These are phyloP conservation scores for Nyctibius bracteatus DNA, from an alignment of 2,113 vertebrate species.

Conservation along the genomic window DNA sequence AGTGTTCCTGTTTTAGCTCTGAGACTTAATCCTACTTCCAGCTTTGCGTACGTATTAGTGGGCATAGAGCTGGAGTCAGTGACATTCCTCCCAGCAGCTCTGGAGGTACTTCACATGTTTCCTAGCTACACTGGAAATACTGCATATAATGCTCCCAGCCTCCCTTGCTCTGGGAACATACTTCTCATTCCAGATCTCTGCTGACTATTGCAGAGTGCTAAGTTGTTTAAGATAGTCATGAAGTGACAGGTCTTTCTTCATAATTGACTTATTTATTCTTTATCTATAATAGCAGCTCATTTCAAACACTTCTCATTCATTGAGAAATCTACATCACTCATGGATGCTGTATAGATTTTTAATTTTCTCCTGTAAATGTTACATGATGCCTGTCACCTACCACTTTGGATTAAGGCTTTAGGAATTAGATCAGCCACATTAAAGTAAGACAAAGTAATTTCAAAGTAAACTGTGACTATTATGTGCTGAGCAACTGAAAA, in stretches of 20 bases:
- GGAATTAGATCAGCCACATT: constrained; percentile 32
- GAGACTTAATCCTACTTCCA: background rate
- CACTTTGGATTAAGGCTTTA: background rate
- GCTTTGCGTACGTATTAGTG: background rate
- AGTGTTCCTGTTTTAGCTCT: background rate
- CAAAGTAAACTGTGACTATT: background rate
- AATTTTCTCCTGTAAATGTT: constrained; percentile 29
- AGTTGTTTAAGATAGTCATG: background rate
- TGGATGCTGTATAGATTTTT: background rate
- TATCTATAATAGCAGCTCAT: background rate
- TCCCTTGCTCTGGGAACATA: background rate
- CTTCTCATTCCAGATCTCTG: background rate
- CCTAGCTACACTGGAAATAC: background rate
- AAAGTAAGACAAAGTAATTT: constrained; percentile 43
- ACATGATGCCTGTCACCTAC: background rate
- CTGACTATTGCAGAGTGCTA: background rate
- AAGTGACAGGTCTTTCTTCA: background rate
- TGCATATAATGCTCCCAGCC: background rate
- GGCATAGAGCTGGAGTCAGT: background rate
- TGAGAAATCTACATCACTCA: background rate
- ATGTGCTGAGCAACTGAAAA: background rate
- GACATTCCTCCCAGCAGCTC: background rate
- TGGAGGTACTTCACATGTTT: background rate
- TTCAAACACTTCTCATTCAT: background rate
- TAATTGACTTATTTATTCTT: constrained; percentile 12